These are phyloP conservation scores for Pandemis cinnamomeana DNA, from an alignment of 2,888 invertebrate genomes.

Conservation along the genomic window DNA sequence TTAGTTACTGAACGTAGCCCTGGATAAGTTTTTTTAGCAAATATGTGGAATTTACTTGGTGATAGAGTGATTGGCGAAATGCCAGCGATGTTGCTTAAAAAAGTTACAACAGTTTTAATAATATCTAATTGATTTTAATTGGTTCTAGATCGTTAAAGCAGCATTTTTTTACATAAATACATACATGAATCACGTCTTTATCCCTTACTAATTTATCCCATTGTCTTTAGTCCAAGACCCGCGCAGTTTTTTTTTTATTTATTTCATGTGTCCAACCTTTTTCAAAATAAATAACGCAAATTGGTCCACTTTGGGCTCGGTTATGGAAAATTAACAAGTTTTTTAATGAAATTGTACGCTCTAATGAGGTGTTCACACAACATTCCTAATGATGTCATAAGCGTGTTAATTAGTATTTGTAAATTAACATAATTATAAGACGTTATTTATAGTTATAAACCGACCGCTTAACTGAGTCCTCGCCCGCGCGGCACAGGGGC, in stretches of 20 bases:
- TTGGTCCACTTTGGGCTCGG: too few relatives aligned
- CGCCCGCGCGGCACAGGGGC: too few relatives aligned
- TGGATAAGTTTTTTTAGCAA: conserved; percentile 5
- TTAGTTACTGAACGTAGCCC: too few relatives aligned
- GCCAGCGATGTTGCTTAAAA: not conserved
- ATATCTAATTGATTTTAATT: not conserved
- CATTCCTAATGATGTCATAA: not conserved
- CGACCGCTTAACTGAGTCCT: too few relatives aligned
- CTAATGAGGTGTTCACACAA: not conserved
- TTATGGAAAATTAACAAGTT: not conserved
- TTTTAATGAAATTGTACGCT: not conserved
- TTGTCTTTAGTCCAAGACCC: too few relatives aligned
- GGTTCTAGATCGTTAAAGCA: not conserved
- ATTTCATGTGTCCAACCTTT: too few relatives aligned
- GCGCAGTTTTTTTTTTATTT: too few relatives aligned
- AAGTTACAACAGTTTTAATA: not conserved
- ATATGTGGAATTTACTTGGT: not conserved
- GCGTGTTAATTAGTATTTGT: not conserved
- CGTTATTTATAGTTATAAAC: too few relatives aligned
- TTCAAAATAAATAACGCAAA: not conserved
- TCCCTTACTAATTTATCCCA: too few relatives aligned
- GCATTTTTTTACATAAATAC: too few relatives aligned
- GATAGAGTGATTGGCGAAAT: not conserved
- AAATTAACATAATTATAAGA: too few relatives aligned
- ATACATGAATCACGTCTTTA: too few relatives aligned